A percentile compares a stretch with the other conserved stretches of the same genome.
phyloP scores from a whole-genome alignment of 2,113 vertebrate species.

The Riparia riparia region DNA sequence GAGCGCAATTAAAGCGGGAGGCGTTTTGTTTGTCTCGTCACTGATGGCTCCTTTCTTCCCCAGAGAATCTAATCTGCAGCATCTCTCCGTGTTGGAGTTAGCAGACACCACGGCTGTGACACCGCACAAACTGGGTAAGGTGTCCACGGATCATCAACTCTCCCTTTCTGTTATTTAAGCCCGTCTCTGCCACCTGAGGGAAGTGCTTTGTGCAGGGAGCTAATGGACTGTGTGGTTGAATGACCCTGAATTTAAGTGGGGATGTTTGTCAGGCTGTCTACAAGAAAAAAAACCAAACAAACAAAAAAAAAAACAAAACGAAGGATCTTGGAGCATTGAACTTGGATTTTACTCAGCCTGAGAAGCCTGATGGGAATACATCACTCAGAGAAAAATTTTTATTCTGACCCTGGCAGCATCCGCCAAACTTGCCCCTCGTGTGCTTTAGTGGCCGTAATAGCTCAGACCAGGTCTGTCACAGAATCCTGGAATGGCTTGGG shows the following conservation, averaged over 20 bases:
- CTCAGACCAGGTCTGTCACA: not conserved
- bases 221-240: not conserved
- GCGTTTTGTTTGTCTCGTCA: conserved; percentile 29
- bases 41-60: conserved; percentile 39
- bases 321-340: fast-evolving
- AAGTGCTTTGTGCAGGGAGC: not conserved
- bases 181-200: not conserved
- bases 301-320: too few relatives aligned
- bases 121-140: conserved; percentile 81
- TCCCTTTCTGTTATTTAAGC: not conserved
- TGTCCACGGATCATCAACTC: not conserved
- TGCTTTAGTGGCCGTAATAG: not conserved
- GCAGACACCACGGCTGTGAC: conserved; percentile 81
- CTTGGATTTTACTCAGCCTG: not conserved
- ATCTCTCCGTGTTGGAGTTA: conserved; percentile 90
- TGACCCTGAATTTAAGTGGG: not conserved
- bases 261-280: not conserved
- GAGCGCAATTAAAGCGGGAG: conserved; percentile 16
- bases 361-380: not conserved
- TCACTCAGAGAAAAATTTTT: fast-evolving
- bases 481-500: not conserved
- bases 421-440: fast-evolving
- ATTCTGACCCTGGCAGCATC: not conserved
- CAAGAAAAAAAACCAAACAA: not conserved
- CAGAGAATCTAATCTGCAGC: conserved; percentile 94